Percentiles rank a stretch among this genome's conserved stretches.
phyloP scores from a whole-genome alignment of 1,140 invertebrate species.

The Eumaeus atala region DNA sequence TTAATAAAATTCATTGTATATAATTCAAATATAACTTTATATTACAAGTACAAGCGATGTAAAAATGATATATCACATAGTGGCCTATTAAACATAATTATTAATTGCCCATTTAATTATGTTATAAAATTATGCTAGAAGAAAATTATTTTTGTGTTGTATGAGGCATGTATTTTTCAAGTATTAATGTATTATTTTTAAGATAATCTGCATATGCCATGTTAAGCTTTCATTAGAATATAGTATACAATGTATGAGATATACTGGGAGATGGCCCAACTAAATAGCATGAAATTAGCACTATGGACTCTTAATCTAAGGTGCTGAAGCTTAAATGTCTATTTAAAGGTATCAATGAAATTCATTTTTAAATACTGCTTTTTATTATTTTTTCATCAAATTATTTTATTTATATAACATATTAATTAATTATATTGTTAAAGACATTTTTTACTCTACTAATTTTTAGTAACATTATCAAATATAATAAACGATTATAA shows the following conservation, averaged over 20 bases:
- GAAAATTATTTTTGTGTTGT: constrained; percentile 21
- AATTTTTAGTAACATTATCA: constrained; percentile 59
- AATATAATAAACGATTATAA: constrained; percentile 56
- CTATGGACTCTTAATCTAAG: constrained; percentile 30
- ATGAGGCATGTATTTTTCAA: constrained; percentile 10
- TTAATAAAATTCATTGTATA: constrained; percentile 55
- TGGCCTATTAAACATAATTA: constrained; percentile 13
- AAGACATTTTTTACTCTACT: constrained; percentile 66
- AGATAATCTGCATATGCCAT: constrained; percentile 12
- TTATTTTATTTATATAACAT: constrained; percentile 43
- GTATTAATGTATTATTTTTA: constrained; percentile 30
- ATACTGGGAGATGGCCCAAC: neutral
- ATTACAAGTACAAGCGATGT: constrained; percentile 14
- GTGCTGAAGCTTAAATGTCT: constrained; percentile 31
- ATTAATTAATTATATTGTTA: constrained; percentile 49
- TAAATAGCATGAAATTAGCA: constrained; percentile 33
- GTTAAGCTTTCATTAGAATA: constrained; percentile 8
- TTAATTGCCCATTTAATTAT: constrained; percentile 16
- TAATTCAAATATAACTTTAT: constrained; percentile 46
- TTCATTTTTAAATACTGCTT: constrained; percentile 35
- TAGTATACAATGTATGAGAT: constrained; percentile 4
- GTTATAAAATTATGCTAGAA: constrained; percentile 36
- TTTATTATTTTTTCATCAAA: constrained; percentile 42
- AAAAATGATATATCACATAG: constrained; percentile 4
- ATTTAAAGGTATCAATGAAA: constrained; percentile 3